Percentiles rank a stretch among this genome's conserved stretches.
phyloP scores from a whole-genome alignment of 2,888 invertebrate species.

The Ophioninae sp. region DNA sequence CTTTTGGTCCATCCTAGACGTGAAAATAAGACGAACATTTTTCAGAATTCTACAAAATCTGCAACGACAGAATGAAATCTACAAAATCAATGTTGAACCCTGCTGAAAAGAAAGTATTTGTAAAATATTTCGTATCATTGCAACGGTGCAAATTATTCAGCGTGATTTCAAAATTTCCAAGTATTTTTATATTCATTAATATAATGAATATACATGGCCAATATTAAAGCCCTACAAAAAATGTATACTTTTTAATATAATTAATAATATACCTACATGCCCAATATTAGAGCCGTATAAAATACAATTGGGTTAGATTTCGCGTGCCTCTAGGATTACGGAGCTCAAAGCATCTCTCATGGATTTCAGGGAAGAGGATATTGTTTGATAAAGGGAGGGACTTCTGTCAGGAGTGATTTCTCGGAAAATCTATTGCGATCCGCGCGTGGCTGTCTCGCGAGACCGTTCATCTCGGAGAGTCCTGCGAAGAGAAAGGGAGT shows the following conservation, averaged over 20 bases:
- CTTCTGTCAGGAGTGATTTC: conserved; percentile 33
- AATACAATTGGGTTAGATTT: not conserved
- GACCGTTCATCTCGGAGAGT: conserved; percentile 59
- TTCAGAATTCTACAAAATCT: no score
- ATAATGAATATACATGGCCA: not conserved
- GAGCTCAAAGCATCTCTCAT: conserved; percentile 11
- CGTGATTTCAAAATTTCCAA: no score
- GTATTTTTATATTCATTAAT: not conserved
- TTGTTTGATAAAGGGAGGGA: conserved; percentile 3
- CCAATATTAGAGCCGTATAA: not conserved
- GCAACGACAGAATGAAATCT: no score
- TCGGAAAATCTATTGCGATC: conserved; percentile 35
- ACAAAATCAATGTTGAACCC: no score
- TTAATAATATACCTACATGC: not conserved
- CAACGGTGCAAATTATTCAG: no score
- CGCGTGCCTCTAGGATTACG: not conserved
- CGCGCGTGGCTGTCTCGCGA: conserved; percentile 37
- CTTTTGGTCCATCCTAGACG: no score
- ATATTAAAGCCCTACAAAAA: not conserved
- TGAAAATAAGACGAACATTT: no score
- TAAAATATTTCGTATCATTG: no score
- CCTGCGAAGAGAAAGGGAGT: conserved; percentile 26
- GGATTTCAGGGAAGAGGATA: not conserved
- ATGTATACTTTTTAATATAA: not conserved
- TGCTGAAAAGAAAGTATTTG: no score